Percentiles rank a stretch among this genome's conserved stretches.
Evolutionary conservation across 2,797 vertebrate genomes (phyloP).

Genomic region (Halcyon badia): DNA sequence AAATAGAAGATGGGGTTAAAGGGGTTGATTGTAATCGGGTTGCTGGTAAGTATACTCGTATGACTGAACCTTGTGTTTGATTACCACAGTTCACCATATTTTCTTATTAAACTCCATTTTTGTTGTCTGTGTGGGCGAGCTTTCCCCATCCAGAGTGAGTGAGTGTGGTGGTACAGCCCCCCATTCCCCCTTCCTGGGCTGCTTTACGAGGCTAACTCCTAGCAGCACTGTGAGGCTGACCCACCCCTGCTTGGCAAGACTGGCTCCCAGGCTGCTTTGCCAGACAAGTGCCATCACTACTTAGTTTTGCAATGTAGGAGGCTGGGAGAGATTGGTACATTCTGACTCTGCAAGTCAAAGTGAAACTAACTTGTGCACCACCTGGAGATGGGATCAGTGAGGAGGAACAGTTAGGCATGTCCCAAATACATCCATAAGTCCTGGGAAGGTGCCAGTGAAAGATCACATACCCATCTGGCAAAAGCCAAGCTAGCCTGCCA

Average conservation of each 20-base stretch:
- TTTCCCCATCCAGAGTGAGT: background rate
- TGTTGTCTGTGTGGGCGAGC: background rate
- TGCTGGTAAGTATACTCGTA: background rate
- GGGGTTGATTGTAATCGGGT: background rate
- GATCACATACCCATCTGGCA: background rate
- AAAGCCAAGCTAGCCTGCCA: background rate
- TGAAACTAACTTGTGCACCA: background rate
- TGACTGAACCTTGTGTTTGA: background rate
- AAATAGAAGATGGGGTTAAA: background rate
- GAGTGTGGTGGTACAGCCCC: background rate
- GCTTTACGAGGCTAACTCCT: background rate
- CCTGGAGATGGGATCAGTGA: background rate
- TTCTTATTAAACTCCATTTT: background rate
- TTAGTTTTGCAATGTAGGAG: background rate
- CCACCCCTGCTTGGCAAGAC: background rate
- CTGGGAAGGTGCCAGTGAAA: background rate
- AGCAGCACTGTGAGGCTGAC: background rate
- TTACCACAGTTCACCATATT: background rate
- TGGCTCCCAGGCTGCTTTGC: background rate
- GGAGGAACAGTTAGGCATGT: background rate
- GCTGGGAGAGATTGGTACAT: background rate
- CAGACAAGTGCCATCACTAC: background rate
- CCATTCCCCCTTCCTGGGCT: background rate
- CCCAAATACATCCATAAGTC: background rate
- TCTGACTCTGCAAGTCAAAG: background rate